Evolutionary conservation across 2,888 invertebrate genomes (phyloP).

Genomic region (Adineta ricciae): DNA sequence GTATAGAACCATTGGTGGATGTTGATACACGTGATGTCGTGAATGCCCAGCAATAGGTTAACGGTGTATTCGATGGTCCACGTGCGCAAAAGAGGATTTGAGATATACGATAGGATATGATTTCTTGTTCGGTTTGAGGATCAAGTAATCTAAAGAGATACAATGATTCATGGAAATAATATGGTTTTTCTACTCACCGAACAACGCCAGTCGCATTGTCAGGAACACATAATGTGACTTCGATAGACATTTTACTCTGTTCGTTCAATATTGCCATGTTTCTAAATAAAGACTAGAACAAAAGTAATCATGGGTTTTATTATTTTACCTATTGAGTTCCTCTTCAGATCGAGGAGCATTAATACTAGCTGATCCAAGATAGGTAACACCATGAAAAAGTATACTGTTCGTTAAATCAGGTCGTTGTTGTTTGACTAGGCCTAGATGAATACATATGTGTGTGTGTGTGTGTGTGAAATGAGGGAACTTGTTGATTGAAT

Average conservation of each 20-base stretch:
- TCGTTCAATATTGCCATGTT: constrained; percentile 84
- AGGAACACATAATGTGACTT: constrained; percentile 81
- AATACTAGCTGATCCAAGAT: constrained; percentile 71
- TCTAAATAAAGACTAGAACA: not conserved
- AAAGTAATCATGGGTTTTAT: not conserved
- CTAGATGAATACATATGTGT: not conserved
- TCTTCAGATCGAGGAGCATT: constrained; percentile 80
- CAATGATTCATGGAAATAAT: too few species aligned
- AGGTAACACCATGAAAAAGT: constrained; percentile 31
- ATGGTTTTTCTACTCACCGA: not conserved
- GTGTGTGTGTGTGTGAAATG: too few species aligned
- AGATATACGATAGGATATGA: constrained; percentile 78
- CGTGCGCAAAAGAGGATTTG: constrained; percentile 87
- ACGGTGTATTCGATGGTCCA: constrained; percentile 66
- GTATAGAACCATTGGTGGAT: constrained; percentile 57
- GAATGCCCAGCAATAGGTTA: constrained; percentile 91
- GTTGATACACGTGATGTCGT: constrained; percentile 89
- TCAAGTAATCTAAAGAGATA: constrained; percentile 6
- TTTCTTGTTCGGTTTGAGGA: constrained; percentile 62
- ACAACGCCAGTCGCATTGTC: not conserved
- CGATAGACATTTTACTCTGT: constrained; percentile 66
- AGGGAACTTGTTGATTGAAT: not conserved
- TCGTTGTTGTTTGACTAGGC: not conserved
- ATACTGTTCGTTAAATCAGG: constrained; percentile 20
- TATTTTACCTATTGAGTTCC: constrained; percentile 68